These are phyloP conservation scores for Penaeus japonicus DNA, from an alignment of 1,140 invertebrate species.

Conservation along the genomic window DNA sequence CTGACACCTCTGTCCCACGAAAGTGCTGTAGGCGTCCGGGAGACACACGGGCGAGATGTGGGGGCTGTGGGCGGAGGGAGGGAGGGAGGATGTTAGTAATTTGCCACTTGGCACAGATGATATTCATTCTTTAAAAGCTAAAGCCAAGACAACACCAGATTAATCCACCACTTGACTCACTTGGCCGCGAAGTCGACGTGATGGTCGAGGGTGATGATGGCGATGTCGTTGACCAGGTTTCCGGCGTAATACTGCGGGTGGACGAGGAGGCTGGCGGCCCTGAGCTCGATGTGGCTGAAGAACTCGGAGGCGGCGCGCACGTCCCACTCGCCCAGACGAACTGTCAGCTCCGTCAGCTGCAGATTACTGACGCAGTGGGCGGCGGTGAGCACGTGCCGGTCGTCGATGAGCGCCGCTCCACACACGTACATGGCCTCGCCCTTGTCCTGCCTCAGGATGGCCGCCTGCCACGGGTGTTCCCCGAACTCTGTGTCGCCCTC, in stretches of 20 bases:
- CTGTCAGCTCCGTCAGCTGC: conserved; percentile 76
- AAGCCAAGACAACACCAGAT: neutral
- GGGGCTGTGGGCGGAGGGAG: conserved; percentile 68
- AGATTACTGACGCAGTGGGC: conserved; percentile 78
- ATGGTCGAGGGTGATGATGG: conserved; percentile 80
- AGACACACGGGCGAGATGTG: conserved; percentile 68
- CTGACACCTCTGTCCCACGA: conserved; percentile 82
- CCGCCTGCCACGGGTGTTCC: conserved; percentile 91
- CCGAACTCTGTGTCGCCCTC: conserved; percentile 89
- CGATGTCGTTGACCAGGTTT: conserved; percentile 87
- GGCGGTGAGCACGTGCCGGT: conserved; percentile 80
- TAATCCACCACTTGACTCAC: conserved; percentile 41
- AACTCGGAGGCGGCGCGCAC: conserved; percentile 94
- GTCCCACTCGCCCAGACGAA: conserved; percentile 92
- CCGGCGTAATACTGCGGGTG: conserved; percentile 92
- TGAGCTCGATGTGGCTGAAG: conserved; percentile 88
- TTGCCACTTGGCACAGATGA: neutral
- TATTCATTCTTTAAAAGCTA: neutral
- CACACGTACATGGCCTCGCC: conserved; percentile 83
- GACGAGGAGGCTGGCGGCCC: conserved; percentile 78
- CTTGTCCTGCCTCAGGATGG: conserved; percentile 87
- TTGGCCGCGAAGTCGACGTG: conserved; percentile 78
- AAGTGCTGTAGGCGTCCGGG: conserved; percentile 75
- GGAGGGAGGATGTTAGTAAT: neutral
- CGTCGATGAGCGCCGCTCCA: conserved; percentile 80